A percentile compares a stretch with the other conserved stretches of the same genome.
phyloP scores from a whole-genome alignment of 2,113 vertebrate genomes.

The Lagopus leucura region DNA sequence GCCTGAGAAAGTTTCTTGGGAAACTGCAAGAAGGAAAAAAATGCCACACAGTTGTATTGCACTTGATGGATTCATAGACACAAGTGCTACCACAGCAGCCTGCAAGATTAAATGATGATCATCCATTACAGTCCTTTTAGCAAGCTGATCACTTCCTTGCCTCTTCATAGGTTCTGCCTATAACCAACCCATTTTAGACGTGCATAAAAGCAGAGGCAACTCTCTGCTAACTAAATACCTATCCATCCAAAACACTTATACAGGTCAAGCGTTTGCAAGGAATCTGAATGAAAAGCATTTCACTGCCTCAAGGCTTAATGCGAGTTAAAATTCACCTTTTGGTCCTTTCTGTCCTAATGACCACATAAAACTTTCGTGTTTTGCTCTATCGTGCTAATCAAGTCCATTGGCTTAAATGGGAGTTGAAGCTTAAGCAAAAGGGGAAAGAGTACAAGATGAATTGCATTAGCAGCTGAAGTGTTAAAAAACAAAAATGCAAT shows the following conservation, averaged over 20 bases:
- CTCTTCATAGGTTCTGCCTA: neutral
- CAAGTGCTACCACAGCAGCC: neutral
- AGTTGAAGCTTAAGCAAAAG: neutral
- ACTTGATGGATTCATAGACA: neutral
- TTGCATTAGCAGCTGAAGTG: neutral
- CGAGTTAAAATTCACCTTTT: neutral
- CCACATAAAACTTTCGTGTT: neutral
- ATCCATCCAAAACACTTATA: neutral
- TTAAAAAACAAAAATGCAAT: neutral
- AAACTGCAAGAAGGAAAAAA: neutral
- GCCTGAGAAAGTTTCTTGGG: neutral
- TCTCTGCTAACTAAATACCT: conserved; percentile 3
- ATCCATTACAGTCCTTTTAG: neutral
- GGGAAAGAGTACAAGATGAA: neutral
- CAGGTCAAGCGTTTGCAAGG: conserved; percentile 14
- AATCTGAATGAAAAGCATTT: conserved; percentile 7
- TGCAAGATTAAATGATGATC: neutral
- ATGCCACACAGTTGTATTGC: accelerated
- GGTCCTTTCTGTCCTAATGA: neutral
- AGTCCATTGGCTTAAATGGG: neutral
- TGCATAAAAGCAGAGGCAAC: neutral
- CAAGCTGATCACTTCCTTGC: neutral
- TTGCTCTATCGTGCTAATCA: neutral
- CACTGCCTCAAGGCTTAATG: neutral
- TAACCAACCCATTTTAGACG: neutral